Evolutionary conservation across 2,113 vertebrate species (phyloP).

Genomic region (Halichoerus grypus): DNA sequence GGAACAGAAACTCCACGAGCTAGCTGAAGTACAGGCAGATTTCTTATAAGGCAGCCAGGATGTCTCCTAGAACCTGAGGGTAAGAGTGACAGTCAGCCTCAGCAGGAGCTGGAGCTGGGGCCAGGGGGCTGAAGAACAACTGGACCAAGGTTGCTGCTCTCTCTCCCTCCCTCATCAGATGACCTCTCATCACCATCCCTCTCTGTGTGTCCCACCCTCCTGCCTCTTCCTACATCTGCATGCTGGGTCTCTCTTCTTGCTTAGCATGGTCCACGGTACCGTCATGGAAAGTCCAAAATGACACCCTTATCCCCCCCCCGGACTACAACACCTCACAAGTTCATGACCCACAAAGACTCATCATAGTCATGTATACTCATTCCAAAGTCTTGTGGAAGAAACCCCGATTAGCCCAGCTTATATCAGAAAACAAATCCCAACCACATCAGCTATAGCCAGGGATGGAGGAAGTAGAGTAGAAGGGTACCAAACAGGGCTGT

Average conservation of each 20-base stretch:
- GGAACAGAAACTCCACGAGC: neutral
- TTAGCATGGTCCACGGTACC: neutral
- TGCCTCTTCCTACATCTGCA: neutral
- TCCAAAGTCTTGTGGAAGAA: neutral
- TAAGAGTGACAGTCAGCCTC: neutral
- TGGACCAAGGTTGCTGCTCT: neutral
- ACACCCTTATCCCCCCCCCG: neutral
- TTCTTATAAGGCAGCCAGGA: neutral
- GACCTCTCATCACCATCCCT: neutral
- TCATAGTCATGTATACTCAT: neutral
- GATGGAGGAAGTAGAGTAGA: neutral
- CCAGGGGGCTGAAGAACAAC: neutral
- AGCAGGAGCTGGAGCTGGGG: neutral
- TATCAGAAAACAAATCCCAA: neutral
- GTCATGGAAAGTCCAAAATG: neutral
- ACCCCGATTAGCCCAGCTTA: neutral
- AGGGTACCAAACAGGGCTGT: neutral
- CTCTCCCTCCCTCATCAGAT: neutral
- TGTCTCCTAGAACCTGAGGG: neutral
- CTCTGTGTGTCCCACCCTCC: neutral
- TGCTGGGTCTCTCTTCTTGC: neutral
- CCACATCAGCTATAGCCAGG: neutral
- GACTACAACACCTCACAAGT: neutral
- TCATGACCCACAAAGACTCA: neutral
- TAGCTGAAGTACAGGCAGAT: neutral